Evolutionary conservation across 1,140 invertebrate genomes (phyloP).

Genomic region (Chironomus tepperi): DNA sequence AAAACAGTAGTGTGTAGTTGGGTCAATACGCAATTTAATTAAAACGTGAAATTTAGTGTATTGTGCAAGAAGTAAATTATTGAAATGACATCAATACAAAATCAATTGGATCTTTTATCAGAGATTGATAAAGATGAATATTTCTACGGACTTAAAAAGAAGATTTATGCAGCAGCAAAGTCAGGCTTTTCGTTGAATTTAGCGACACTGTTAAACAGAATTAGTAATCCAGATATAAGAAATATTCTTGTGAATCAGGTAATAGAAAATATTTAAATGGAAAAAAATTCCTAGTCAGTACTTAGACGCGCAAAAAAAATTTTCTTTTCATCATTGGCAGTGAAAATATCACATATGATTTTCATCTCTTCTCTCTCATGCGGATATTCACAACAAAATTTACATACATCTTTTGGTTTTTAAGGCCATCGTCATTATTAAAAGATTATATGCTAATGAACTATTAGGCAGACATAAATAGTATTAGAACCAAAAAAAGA

Average conservation of each 20-base stretch:
- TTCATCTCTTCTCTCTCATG: no score
- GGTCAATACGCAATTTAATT: background rate
- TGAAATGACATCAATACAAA: background rate
- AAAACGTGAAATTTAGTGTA: background rate
- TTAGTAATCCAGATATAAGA: constrained; percentile 43
- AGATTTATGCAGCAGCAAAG: constrained; percentile 57
- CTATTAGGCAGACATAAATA: no score
- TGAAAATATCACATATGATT: background rate
- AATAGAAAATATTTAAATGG: no score
- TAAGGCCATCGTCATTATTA: no score
- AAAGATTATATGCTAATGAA: no score
- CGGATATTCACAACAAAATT: no score
- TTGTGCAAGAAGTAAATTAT: constrained; percentile 1
- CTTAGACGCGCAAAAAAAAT: background rate
- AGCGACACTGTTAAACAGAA: constrained; percentile 51
- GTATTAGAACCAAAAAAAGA: no score
- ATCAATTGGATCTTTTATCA: background rate
- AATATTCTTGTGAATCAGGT: constrained; percentile 52
- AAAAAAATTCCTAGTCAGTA: background rate
- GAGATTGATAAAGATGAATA: constrained; percentile 18
- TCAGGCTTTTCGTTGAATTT: constrained; percentile 59
- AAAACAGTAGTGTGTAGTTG: background rate
- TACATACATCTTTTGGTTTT: no score
- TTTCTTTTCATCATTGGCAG: background rate
- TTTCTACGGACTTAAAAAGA: background rate